Evolutionary conservation across 2,888 invertebrate genomes (phyloP), one percentile per base, ranked within the genome.

Genomic region (Branchellion lobata): DNA sequence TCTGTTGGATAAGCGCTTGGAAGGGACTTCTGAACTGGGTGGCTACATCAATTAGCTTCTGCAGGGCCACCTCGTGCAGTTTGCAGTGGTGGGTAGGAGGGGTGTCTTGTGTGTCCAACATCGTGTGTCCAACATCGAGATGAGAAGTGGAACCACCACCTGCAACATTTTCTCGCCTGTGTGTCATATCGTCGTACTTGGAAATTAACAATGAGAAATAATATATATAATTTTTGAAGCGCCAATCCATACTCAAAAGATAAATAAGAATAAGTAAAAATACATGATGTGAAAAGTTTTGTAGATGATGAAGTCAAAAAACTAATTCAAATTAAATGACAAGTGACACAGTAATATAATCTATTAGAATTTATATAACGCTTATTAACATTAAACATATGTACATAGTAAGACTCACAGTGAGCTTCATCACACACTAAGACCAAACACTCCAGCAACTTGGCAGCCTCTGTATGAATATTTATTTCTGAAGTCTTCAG

Each of bases 21-120:
- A 97, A 96, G 87, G 96, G 95, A 91, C 94, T 92, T 29, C 95
- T 95, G 89, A 96, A 94, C 86, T 93, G 93, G 0, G 95, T 95
- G 0, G 96, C 97, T 84, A 96, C 92, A 85, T 92, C 92, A 84
- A 94, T 94, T 27, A 98, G 90, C 91, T 93, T 93, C 83, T 93
- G 92, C 83, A 98, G 90, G 82, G 94, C 93, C 84, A 93, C 92
- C 83, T 96, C 95, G 87, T 97, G 96, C 65, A 96, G 89, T 31
- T 82, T 76, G 34, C n/a, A n/a, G 81, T 82, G 5, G 82, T 72
- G n/a, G 31, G 68, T 33, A 0, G 65, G 21, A 18, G 34, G 40
- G 85, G 86, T 78, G 91, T 82, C 78, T 21, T 31, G 47, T 21
- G 65, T 72, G 82, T 93, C 92, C 80, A 93, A 89, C 80, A 97